A percentile compares a stretch with the other conserved stretches of the same genome.
Evolutionary conservation across 2,888 invertebrate species (phyloP).

Genomic region (Charanyca ferruginea): DNA sequence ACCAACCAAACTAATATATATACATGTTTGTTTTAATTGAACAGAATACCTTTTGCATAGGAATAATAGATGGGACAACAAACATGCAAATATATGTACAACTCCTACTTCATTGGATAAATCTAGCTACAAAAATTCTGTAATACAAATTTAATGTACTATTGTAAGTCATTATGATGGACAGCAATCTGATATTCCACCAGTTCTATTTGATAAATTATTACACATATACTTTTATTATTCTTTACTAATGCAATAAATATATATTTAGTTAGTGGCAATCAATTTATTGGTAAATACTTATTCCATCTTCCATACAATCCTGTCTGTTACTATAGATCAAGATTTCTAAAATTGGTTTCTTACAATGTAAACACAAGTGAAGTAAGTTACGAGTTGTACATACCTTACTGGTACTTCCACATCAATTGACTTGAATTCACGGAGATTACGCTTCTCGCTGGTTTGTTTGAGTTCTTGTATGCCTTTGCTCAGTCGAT

Average conservation of each 20-base stretch:
- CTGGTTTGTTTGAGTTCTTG: constrained; percentile 90
- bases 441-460: constrained; percentile 91
- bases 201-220: background rate
- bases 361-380: background rate
- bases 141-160: too few relatives aligned
- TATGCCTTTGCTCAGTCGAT: constrained; percentile 92
- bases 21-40: too few relatives aligned
- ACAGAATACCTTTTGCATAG: too few relatives aligned
- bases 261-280: background rate
- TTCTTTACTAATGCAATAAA: too few relatives aligned
- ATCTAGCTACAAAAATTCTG: too few relatives aligned
- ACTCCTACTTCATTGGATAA: too few relatives aligned
- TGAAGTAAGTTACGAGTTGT: background rate
- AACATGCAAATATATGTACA: too few relatives aligned
- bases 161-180: background rate
- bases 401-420: constrained; percentile 94
- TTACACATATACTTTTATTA: too few relatives aligned
- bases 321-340: background rate
- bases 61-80: too few relatives aligned
- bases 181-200: background rate
- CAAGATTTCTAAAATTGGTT: background rate
- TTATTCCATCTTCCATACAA: background rate
- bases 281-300: background rate
- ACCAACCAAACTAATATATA: too few relatives aligned
- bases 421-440: constrained; percentile 94